Evolutionary conservation across 2,888 invertebrate genomes (phyloP), one percentile per base, ranked within the genome.

Genomic region (Cerceris rybyensis): DNA sequence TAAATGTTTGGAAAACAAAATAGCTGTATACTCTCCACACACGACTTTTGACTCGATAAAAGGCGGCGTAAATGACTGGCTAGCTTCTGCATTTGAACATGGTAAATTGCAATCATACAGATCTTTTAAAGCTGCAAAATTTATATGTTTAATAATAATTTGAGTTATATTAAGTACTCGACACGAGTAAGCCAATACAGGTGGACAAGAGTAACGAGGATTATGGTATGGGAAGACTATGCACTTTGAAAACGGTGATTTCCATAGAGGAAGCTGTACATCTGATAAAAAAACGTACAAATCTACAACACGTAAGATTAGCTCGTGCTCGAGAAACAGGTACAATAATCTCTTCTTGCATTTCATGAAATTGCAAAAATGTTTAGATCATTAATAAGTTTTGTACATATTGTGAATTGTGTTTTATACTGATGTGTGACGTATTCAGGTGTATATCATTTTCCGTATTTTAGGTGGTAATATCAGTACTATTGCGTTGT

Each of bases 51-150:
- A 99, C 93, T 94, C 96, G 50, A 94, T 97, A 6, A 91, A 93
- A 73, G 96, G 96, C 7, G 98, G 98, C 1, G 96, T 98, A 0
- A 98, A 98, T 90, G 98, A 98, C 92, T 98, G 98, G 98, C 93
- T 99, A n/a, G 95, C 96, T 6, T 94, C 94, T 60, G 95, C 96
- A 54, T 96, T 97, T 68, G 86, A 90, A 84, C 70, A 69, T 77
- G 80, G 70, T 77, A 74, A 69, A 63, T 74, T 52, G 28, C 9
- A 46, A 57, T 7, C 17, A 39, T 9, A 54, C 57, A 43, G 42
- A 61, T 49, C 8, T 8, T 66, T 7, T 17, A 2, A 55, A 57
- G 61, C 39, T 16, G 7, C 0, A 6, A 41, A 8, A 13, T 13
- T 9, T 54, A 57, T 65, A 42, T 7, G 14, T 64, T 55, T 50